Percentiles rank a stretch among this genome's conserved stretches.
phyloP scores from a whole-genome alignment of 2,888 invertebrate genomes.

The Drosophila mayaguana region DNA sequence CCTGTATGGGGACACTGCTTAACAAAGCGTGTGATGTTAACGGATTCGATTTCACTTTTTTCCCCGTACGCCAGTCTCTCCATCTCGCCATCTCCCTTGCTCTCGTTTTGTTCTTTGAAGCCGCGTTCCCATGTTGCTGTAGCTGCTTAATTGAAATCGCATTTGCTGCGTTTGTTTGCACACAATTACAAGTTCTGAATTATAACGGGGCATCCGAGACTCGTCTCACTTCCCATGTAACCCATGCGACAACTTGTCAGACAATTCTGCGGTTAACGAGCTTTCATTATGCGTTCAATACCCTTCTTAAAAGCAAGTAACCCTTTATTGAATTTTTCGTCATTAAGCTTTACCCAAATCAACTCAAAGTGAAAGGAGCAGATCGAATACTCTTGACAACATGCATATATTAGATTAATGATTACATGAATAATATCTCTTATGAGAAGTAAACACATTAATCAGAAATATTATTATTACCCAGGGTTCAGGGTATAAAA shows the following conservation, averaged over 20 bases:
- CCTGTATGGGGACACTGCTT: slow-evolving; percentile 31
- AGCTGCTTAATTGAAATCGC: slow-evolving; percentile 72
- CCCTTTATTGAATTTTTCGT: background rate
- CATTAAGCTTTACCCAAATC: background rate
- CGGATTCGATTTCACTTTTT: slow-evolving; percentile 76
- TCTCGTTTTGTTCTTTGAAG: slow-evolving; percentile 5
- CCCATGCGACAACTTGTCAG: slow-evolving; percentile 44
- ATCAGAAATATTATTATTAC: too few relatives aligned
- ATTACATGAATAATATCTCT: background rate
- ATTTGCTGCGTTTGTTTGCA: slow-evolving; percentile 73
- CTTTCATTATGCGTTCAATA: background rate
- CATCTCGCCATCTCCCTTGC: background rate
- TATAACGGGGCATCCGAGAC: slow-evolving; percentile 35
- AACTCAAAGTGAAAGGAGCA: background rate
- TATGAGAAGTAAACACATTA: too few relatives aligned
- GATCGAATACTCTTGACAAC: background rate
- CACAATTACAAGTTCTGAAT: slow-evolving; percentile 67
- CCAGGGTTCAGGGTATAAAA: too few relatives aligned
- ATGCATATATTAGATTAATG: background rate
- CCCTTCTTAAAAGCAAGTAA: background rate
- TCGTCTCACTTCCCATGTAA: slow-evolving; percentile 57
- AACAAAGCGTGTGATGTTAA: slow-evolving; percentile 68
- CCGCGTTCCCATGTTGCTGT: slow-evolving; percentile 21
- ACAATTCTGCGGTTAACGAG: slow-evolving; percentile 41
- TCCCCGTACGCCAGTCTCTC: background rate